These are phyloP conservation scores for Platalea minor DNA, from an alignment of 2,797 vertebrate species.

Conservation along the genomic window DNA sequence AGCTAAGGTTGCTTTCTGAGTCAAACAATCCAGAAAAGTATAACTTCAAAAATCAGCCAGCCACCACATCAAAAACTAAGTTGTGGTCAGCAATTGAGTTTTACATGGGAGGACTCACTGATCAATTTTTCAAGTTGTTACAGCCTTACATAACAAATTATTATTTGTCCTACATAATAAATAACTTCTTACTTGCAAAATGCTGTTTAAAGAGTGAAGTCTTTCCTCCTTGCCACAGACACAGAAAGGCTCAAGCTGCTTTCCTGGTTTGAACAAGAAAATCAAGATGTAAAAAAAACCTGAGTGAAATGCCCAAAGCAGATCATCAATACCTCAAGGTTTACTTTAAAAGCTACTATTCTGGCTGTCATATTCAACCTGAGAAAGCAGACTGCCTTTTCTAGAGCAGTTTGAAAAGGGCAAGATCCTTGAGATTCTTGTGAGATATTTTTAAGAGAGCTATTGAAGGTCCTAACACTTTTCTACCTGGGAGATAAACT, in stretches of 20 bases:
- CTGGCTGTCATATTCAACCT: background rate
- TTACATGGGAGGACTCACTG: background rate
- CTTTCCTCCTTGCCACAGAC: background rate
- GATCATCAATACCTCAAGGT: background rate
- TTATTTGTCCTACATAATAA: background rate
- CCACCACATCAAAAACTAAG: background rate
- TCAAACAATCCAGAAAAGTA: background rate
- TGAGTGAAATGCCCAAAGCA: background rate
- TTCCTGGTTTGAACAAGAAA: background rate
- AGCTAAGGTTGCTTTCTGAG: background rate
- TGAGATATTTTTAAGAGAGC: background rate
- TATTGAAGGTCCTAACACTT: background rate
- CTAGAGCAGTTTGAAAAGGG: background rate
- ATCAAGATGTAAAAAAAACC: background rate
- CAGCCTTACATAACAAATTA: background rate
- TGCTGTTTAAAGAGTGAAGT: background rate
- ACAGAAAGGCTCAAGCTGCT: background rate
- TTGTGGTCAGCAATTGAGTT: background rate
- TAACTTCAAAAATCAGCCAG: background rate
- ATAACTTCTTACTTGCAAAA: background rate
- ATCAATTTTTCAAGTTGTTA: background rate
- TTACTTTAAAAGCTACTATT: background rate
- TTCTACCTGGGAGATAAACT: background rate
- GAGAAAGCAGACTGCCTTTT: background rate
- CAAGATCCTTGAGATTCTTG: background rate